Conservation (phyloP, 1,140 invertebrate genomes). For the Drosophila athabasca region DNA sequence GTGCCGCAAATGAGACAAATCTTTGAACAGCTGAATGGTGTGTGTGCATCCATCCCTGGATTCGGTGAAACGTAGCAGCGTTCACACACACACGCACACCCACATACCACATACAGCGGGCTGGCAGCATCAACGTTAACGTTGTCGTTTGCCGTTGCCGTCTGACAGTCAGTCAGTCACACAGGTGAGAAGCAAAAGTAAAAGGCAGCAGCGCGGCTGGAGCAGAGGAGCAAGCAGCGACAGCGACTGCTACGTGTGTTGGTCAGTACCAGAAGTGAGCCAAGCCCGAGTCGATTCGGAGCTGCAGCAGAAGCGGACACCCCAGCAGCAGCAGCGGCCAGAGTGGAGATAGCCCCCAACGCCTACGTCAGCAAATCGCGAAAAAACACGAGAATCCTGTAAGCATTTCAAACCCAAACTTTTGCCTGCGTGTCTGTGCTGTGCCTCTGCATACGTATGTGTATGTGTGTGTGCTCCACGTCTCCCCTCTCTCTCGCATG, state of each 20-base stretch:
- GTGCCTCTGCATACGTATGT: slow-evolving; percentile 15
- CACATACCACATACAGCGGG: slow-evolving; percentile 16
- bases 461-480: slow-evolving; percentile 18
- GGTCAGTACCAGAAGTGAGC: no score
- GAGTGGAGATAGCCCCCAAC: slow-evolving; percentile 31
- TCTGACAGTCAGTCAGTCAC: slow-evolving; percentile 39
- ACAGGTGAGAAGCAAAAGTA: slow-evolving; percentile 59
- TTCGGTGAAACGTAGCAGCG: slow-evolving; percentile 48
- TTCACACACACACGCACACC: slow-evolving; percentile 28
- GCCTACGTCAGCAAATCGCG: slow-evolving; percentile 63
- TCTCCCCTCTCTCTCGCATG: slow-evolving; percentile 3
- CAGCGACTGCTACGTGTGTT: no score
- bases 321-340: slow-evolving; percentile 15
- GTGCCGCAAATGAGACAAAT: no score
- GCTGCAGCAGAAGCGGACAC: not conserved
- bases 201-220: slow-evolving; percentile 50
- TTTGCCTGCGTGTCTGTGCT: slow-evolving; percentile 47
- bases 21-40: not conserved
- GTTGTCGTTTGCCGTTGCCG: no score
- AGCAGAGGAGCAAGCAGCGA: slow-evolving; percentile 34
- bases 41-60: slow-evolving; percentile 21
- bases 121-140: slow-evolving; percentile 22
- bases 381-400: slow-evolving; percentile 44
- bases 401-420: slow-evolving; percentile 40
- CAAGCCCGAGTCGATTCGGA: no score